phyloP scores from a whole-genome alignment of 1,140 invertebrate genomes.

The Drosophila jambulina region DNA sequence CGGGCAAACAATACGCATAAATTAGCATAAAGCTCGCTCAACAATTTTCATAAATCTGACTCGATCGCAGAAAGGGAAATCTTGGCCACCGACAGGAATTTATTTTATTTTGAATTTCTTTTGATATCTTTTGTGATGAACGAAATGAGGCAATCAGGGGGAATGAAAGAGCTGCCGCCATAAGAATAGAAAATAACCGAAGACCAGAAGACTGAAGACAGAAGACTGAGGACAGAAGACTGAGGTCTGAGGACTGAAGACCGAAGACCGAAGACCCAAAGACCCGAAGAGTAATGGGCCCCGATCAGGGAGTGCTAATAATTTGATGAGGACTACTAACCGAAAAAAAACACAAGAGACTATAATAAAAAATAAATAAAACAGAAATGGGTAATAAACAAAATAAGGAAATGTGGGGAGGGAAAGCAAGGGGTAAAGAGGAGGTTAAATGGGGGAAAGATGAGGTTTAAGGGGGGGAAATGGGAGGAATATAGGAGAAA shows the following conservation, averaged over 20 bases:
- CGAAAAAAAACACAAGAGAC: constrained; percentile 15
- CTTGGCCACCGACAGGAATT: constrained; percentile 19
- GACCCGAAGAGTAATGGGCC: constrained; percentile 43
- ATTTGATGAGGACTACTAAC: constrained; percentile 52
- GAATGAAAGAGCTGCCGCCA: constrained; percentile 18
- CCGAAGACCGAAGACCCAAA: not conserved
- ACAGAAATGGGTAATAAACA: constrained; percentile 12
- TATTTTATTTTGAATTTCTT: constrained; percentile 48
- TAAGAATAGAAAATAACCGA: not conserved
- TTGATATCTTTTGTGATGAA: constrained; percentile 44
- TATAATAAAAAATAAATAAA: constrained; percentile 31
- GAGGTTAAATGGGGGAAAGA: not conserved
- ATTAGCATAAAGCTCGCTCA: constrained; percentile 75
- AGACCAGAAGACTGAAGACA: not conserved
- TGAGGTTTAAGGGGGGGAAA: not conserved
- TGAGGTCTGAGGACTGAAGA: constrained; percentile 12
- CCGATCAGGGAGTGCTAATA: constrained; percentile 54
- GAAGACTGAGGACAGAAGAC: constrained; percentile 20
- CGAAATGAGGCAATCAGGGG: constrained; percentile 49
- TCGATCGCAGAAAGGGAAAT: constrained; percentile 24
- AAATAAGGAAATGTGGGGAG: not conserved
- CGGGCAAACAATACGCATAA: constrained; percentile 65
- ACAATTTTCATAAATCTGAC: constrained; percentile 73
- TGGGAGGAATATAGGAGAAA: not conserved
- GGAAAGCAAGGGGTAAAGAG: not conserved